These are phyloP conservation scores for Augochlorella aurata DNA, from an alignment of 2,888 invertebrate species.

Conservation along the genomic window DNA sequence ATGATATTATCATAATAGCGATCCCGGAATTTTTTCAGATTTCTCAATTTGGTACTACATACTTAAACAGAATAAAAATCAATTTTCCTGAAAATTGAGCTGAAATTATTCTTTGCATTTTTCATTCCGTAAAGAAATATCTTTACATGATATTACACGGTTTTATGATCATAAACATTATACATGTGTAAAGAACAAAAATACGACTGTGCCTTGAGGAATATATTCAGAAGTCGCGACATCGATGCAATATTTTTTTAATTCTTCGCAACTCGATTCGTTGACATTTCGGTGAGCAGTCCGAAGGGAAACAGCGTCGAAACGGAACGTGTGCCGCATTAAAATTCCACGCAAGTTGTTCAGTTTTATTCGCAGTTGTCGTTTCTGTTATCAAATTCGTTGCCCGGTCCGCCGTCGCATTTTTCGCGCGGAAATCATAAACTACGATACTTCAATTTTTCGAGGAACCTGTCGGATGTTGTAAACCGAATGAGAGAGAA, in stretches of 20 bases:
- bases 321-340: not conserved
- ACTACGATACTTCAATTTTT: not conserved
- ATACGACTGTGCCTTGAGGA: no score
- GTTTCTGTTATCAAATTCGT: not conserved
- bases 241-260: not conserved
- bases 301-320: not conserved
- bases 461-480: not conserved
- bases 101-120: no score
- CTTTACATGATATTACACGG: no score
- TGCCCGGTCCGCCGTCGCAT: not conserved
- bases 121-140: no score
- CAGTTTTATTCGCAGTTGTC: not conserved
- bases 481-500: not conserved
- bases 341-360: conserved; percentile 4
- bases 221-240: not conserved
- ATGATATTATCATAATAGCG: no score
- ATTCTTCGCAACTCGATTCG: not conserved
- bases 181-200: no score
- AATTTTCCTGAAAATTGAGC: no score
- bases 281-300: not conserved
- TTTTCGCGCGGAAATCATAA: not conserved
- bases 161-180: no score
- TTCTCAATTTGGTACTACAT: no score
- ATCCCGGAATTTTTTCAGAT: no score
- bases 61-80: no score